phyloP scores from a whole-genome alignment of 2,888 invertebrate genomes.

The Suillia variegata region DNA sequence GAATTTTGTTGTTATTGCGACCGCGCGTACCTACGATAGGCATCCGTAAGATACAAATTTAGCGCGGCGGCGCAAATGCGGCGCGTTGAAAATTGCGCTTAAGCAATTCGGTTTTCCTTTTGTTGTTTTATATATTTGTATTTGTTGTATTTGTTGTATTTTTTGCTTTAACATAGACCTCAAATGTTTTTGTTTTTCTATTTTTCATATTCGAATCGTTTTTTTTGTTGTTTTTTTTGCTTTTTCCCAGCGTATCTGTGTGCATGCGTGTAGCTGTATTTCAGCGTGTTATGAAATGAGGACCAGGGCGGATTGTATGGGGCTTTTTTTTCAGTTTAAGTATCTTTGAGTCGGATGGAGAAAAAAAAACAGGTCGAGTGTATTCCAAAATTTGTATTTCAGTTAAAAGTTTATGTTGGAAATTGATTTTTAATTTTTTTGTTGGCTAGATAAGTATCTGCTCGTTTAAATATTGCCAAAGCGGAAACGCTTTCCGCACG shows the following conservation, averaged over 20 bases:
- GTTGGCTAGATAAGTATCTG: too few relatives aligned
- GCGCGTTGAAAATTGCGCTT: background rate
- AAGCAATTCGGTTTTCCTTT: background rate
- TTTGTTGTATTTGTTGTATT: background rate
- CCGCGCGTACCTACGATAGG: too few relatives aligned
- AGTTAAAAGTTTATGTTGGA: background rate
- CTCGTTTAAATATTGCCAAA: background rate
- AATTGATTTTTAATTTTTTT: background rate
- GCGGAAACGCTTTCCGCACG: too few relatives aligned
- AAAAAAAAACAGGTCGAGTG: background rate
- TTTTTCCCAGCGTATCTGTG: background rate
- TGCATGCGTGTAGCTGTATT: background rate
- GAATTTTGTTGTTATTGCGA: constrained; percentile 36
- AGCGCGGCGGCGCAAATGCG: too few relatives aligned
- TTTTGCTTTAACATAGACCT: constrained; percentile 3
- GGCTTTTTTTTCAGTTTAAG: background rate
- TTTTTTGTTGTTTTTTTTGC: background rate
- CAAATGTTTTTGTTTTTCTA: background rate
- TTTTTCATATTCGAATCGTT: background rate
- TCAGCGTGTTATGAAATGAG: background rate
- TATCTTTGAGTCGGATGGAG: too few relatives aligned
- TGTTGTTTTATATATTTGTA: background rate
- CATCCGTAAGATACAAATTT: too few relatives aligned
- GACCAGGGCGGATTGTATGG: background rate
- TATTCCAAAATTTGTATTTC: background rate